A percentile compares a stretch with the other conserved stretches of the same genome.
These are phyloP conservation scores for Zygaena filipendulae DNA, from an alignment of 2,888 invertebrate species.

Conservation along the genomic window DNA sequence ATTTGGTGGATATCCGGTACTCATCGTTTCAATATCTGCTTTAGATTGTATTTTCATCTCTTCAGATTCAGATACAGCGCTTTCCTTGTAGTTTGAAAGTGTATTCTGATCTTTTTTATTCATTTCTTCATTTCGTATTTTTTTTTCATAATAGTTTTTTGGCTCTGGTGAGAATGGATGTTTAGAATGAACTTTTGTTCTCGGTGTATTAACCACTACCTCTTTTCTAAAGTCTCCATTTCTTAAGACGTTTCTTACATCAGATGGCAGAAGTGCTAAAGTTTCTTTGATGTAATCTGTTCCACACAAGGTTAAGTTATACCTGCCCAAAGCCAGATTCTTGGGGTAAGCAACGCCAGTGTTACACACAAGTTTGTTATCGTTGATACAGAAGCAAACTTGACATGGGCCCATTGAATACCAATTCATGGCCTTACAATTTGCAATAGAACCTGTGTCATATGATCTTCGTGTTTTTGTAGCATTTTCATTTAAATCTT, in stretches of 20 bases:
- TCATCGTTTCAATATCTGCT: no score
- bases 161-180: neutral
- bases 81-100: neutral
- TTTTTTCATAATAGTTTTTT: conserved; percentile 5
- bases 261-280: conserved; percentile 23
- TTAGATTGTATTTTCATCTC: no score
- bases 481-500: neutral
- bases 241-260: conserved; percentile 15
- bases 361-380: conserved; percentile 40
- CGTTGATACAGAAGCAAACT: conserved; percentile 37
- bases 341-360: conserved; percentile 20
- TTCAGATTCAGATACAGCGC: neutral
- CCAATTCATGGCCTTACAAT: conserved; percentile 35
- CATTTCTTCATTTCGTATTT: conserved; percentile 4
- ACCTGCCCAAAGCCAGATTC: conserved; percentile 26
- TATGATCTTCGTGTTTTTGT: conserved; percentile 13
- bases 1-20: no score
- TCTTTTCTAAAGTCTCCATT: conserved; percentile 3
- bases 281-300: conserved; percentile 27
- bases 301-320: conserved; percentile 34
- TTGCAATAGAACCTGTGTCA: conserved; percentile 20
- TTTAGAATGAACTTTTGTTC: no score
- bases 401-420: conserved; percentile 43
- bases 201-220: neutral
- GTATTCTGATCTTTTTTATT: neutral